Base-by-base conservation (phyloP, 1,140 invertebrate genomes). In the Cyphomyrmex costatus region DNA sequence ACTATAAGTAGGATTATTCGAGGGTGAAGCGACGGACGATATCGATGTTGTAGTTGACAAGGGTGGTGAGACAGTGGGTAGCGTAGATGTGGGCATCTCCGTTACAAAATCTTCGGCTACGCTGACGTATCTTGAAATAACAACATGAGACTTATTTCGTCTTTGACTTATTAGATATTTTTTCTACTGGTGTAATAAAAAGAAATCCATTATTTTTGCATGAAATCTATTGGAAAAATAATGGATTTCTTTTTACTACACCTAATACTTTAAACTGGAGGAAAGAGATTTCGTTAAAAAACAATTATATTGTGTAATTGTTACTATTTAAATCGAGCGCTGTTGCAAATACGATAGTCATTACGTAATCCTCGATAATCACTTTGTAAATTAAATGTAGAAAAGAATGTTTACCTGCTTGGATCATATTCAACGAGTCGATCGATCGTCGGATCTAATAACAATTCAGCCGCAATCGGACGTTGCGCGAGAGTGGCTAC, bases 391-490 rank as follows among this genome's bases (percentile, higher is more conserved):
- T 27, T 60, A 27, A 14, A 65, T 10, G 1, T 8, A 19, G n/a
- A n/a, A n/a, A 73, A n/a, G 30, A 46, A 21, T 19, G 21, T 96
- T 74, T 90, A 97, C 94, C 96, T 96, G 92, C 94, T 97, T 5
- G 96, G 96, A 92, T 97, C 97, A 89, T 97, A 98, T 93, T 98
- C 97, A 60, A 97, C 96, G 14, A 97, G 94, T 21, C 97, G 95
- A 92, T 97, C 97, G 87, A 97, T 97, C 21, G 97, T 98, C 4
- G 97, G 97, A 94, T 98, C 97, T 27, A 97, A 94, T 12, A 97
- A 92, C 1, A 98, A 93, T 92, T 98, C 97, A 1, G 97, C 96
- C 0, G 97, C 96, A 16, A 97, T 97, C 0, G 97, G 97, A 51
- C 97, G 94, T 85, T 97, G 97, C 0, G 97, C 96, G n/a, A 97